Evolutionary conservation across 2,797 vertebrate genomes (phyloP).

Genomic region (Gorsachius magnificus): DNA sequence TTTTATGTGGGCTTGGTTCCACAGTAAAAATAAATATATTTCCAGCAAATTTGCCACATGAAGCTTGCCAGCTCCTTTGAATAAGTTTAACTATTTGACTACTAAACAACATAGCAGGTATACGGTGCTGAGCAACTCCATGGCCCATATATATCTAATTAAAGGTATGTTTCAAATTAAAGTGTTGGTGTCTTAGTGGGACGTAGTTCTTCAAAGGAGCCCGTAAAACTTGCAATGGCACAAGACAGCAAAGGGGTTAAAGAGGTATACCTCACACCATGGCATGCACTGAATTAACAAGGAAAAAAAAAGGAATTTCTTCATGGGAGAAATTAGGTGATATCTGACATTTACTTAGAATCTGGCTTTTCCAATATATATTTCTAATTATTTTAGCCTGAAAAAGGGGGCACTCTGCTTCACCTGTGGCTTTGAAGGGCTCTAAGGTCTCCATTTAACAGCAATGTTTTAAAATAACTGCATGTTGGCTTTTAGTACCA

Average conservation of each 20-base stretch:
- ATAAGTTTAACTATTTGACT: conserved; percentile 6
- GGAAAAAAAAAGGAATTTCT: neutral
- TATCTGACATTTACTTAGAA: neutral
- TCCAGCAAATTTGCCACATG: conserved; percentile 23
- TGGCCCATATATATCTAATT: neutral
- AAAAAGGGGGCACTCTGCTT: neutral
- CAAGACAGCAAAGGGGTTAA: neutral
- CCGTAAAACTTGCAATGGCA: neutral
- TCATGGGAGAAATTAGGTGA: neutral
- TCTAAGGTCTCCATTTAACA: neutral
- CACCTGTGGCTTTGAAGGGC: neutral
- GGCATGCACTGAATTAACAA: neutral
- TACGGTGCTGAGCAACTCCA: neutral
- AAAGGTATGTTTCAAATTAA: neutral
- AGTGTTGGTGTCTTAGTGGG: neutral
- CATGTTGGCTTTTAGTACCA: neutral
- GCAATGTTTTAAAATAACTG: conserved; percentile 11
- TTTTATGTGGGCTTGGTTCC: conserved; percentile 22
- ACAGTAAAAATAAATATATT: conserved; percentile 39
- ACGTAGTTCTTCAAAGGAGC: neutral
- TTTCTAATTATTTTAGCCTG: conserved; percentile 15
- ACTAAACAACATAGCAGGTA: neutral
- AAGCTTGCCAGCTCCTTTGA: neutral
- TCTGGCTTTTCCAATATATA: neutral
- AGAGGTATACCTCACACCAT: neutral